Conservation (phyloP, 2,113 vertebrate genomes). For the Sorex fumeus region DNA sequence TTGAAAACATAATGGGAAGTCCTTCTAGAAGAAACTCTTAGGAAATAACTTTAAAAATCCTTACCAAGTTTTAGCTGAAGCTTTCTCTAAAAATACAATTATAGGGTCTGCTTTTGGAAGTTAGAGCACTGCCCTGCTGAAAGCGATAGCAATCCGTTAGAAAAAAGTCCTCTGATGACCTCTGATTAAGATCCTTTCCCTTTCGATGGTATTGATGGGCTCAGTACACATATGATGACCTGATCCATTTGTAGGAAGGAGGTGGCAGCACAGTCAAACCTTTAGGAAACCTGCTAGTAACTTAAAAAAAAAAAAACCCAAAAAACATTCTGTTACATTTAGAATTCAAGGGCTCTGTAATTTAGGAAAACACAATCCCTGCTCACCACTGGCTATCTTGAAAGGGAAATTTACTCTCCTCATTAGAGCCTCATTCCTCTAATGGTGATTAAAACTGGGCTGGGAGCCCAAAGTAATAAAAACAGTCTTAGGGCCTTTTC, state of each 20-base stretch:
- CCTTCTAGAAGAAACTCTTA: slow-evolving; percentile 1
- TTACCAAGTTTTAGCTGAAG: not conserved
- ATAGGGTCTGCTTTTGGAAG: slow-evolving; percentile 13
- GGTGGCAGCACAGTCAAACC: not conserved
- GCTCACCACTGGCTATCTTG: slow-evolving; percentile 29
- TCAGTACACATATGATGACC: slow-evolving; percentile 8
- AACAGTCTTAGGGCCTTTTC: slow-evolving; percentile 69
- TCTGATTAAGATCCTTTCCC: not conserved
- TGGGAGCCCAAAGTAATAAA: slow-evolving; percentile 72
- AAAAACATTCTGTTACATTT: not conserved
- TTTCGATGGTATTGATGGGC: slow-evolving; percentile 13
- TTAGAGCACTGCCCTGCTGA: not conserved
- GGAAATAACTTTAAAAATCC: slow-evolving; percentile 37
- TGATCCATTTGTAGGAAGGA: slow-evolving; percentile 43
- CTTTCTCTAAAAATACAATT: not conserved
- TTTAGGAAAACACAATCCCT: not conserved
- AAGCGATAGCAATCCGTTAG: slow-evolving; percentile 1
- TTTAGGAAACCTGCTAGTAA: not conserved
- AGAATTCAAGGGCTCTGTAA: slow-evolving; percentile 5
- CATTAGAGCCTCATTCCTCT: slow-evolving; percentile 64
- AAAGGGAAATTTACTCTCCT: slow-evolving; percentile 61
- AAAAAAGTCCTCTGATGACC: not conserved
- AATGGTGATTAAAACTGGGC: slow-evolving; percentile 72
- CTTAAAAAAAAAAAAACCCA: not conserved
- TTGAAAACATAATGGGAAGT: not conserved